These are phyloP conservation scores for Stramonita haemastoma DNA, from an alignment of 2,888 invertebrate species.

Conservation along the genomic window DNA sequence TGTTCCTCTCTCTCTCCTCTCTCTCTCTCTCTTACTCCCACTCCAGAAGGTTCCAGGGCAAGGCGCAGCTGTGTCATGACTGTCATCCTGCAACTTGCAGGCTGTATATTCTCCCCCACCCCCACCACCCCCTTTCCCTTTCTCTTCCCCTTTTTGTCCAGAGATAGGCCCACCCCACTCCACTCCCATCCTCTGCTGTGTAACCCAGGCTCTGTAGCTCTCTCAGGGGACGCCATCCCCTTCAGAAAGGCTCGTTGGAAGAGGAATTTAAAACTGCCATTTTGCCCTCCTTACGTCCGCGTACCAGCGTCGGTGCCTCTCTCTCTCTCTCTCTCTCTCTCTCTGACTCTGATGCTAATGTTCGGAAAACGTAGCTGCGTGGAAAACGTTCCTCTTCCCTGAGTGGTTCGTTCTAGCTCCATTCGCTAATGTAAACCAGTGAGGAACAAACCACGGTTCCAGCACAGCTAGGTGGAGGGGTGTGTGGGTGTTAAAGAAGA, in stretches of 20 bases:
- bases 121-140: neutral
- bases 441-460: neutral
- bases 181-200: neutral
- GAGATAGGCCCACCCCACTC: neutral
- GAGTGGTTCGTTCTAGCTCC: neutral
- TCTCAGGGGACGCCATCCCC: neutral
- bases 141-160: neutral
- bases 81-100: conserved; percentile 11
- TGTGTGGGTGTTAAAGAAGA: neutral
- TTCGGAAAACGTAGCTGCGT: neutral
- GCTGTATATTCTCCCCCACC: neutral
- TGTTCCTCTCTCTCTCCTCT: neutral
- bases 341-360: neutral
- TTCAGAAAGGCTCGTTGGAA: neutral
- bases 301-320: neutral
- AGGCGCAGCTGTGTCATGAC: conserved; percentile 8
- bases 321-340: neutral
- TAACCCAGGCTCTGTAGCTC: neutral
- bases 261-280: conserved; percentile 19
- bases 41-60: neutral
- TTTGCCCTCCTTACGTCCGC: neutral
- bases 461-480: neutral
- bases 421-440: neutral
- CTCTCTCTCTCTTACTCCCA: neutral
- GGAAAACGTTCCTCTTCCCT: neutral